Evolutionary conservation across 2,888 invertebrate species (phyloP), one percentile per base, ranked within the genome.

Genomic region (Salticus scenicus): DNA sequence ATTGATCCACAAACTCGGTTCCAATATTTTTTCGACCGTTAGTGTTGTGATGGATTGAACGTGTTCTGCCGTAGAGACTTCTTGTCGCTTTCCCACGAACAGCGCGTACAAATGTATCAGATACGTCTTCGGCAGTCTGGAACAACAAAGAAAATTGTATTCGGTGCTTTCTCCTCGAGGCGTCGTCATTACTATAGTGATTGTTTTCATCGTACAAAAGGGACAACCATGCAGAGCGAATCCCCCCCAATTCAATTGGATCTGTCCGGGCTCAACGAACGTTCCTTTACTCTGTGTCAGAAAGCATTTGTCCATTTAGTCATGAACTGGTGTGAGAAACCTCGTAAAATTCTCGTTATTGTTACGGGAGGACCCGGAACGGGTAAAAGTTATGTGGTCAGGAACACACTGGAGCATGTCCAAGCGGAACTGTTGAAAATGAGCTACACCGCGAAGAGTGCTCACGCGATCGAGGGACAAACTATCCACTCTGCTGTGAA

Each of bases 91-190:
- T 14, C 63, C 66, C 0, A 1, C 12, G 24, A 37, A 70, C 27
- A 78, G 30, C 2, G 57, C 1, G 12, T 78, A 78, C 70, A 70
- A 37, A 27, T 78, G 70, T 57, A 37, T 70, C 57, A 78, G 28
- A 14, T 78, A 78, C 0, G 69, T 31, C 0, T 1, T 17, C 0
- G 70, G 0, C 1, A 77, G 69, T 0, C 37, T 8, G 7, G 17
- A n/a, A 17, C 77, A 77, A 20, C 20, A 10, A 8, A 77, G 24
- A 20, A 51, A 17, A 0, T n/a, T 33, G 12, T 27, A 78, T n/a
- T 78, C 70, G 0, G 0, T 1, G 0, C 70, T 17, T 27, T n/a
- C 4, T 0, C 27, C 0, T 0, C 2, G 27, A 14, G 31, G 5
- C 10, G 5, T 10, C 0, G 7, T 4, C 27, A 78, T n/a, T 12